Conservation (phyloP, 2,113 vertebrate genomes). For the Eudyptes chrysolophus region DNA sequence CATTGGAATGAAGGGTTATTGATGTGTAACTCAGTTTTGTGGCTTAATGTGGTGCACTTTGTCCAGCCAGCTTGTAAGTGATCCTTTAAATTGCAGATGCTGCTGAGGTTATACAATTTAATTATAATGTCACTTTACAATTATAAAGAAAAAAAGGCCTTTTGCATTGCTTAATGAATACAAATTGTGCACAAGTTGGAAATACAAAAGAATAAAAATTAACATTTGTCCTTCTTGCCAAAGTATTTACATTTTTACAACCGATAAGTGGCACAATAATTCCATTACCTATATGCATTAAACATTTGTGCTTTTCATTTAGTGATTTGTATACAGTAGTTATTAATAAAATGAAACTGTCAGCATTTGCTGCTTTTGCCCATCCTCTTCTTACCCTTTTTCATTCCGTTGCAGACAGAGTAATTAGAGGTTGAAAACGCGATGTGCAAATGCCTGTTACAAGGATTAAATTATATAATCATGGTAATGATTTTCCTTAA, state of each 20-base stretch:
- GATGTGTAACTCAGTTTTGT: constrained; percentile 63
- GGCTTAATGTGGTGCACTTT: constrained; percentile 69
- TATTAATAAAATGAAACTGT: constrained; percentile 74
- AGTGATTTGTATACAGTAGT: constrained; percentile 69
- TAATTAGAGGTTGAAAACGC: constrained; percentile 70
- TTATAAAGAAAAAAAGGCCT: constrained; percentile 74
- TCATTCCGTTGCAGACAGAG: constrained; percentile 57
- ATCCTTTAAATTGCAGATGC: constrained; percentile 73
- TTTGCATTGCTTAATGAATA: constrained; percentile 77
- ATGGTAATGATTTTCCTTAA: constrained; percentile 73
- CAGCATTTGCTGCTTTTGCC: constrained; percentile 60
- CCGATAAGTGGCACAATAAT: constrained; percentile 72
- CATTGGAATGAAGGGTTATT: constrained; percentile 57
- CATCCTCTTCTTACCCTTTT: constrained; percentile 47
- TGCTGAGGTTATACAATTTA: constrained; percentile 74
- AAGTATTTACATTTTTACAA: constrained; percentile 74
- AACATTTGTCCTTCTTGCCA: constrained; percentile 74
- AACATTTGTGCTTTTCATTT: constrained; percentile 71
- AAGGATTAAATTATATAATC: constrained; percentile 75
- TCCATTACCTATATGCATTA: constrained; percentile 71
- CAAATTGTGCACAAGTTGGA: constrained; percentile 70
- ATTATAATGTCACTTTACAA: constrained; percentile 80
- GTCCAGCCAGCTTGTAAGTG: constrained; percentile 71
- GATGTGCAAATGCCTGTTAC: constrained; percentile 64
- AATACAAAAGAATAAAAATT: constrained; percentile 78